These are phyloP conservation scores for Tachina fera DNA, from an alignment of 2,888 invertebrate species.

Conservation along the genomic window DNA sequence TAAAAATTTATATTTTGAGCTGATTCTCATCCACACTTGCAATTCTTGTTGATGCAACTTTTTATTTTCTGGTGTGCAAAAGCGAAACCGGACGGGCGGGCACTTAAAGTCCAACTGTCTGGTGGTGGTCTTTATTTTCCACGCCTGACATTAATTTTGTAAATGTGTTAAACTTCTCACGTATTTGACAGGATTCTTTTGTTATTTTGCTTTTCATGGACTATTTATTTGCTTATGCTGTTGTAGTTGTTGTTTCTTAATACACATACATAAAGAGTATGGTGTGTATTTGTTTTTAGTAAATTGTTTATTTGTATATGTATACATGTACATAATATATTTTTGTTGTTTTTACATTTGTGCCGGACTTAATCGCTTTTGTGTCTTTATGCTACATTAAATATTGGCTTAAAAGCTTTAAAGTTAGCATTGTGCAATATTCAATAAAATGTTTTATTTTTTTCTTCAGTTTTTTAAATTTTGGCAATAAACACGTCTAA, in stretches of 20 bases:
- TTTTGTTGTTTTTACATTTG: slow-evolving; percentile 54
- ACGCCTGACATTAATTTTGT: slow-evolving; percentile 46
- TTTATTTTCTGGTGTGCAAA: no score
- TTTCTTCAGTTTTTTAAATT: slow-evolving; percentile 9
- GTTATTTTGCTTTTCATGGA: slow-evolving; percentile 59
- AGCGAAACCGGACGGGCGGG: no score
- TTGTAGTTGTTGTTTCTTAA: slow-evolving; percentile 67
- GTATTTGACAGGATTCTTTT: slow-evolving; percentile 71
- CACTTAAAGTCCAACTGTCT: no score
- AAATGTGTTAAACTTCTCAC: slow-evolving; percentile 81
- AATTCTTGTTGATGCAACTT: no score
- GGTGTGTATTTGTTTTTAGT: slow-evolving; percentile 48
- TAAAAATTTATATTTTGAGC: no score
- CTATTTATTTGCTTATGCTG: slow-evolving; percentile 55
- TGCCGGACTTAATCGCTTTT: slow-evolving; percentile 76
- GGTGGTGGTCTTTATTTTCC: neutral
- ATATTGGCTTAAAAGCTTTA: slow-evolving; percentile 82
- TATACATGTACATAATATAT: slow-evolving; percentile 17
- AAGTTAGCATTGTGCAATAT: slow-evolving; percentile 77
- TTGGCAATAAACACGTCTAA: slow-evolving; percentile 24
- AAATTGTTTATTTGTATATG: slow-evolving; percentile 49
- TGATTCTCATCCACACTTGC: no score
- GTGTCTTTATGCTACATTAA: slow-evolving; percentile 82
- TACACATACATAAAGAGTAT: slow-evolving; percentile 13
- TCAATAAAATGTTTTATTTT: slow-evolving; percentile 44